These are phyloP conservation scores for Toxonevra muliebris DNA, from an alignment of 2,888 invertebrate species.

Conservation along the genomic window DNA sequence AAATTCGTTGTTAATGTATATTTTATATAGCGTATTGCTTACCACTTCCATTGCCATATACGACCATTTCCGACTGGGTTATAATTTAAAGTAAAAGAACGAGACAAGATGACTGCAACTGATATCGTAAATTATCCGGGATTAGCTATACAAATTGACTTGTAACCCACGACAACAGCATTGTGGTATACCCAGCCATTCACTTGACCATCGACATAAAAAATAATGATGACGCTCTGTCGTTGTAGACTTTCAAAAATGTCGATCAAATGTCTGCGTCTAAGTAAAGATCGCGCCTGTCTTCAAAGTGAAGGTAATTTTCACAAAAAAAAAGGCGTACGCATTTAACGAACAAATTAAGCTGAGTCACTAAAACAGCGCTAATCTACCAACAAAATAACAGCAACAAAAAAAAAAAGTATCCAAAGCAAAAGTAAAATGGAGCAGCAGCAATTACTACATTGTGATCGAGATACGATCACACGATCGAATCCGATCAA, in stretches of 20 bases:
- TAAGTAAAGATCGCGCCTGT: conserved; percentile 2
- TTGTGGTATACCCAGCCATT: not conserved
- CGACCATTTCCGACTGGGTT: too few relatives aligned
- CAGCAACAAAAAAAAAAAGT: not conserved
- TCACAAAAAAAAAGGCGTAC: conserved; percentile 4
- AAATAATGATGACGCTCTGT: not conserved
- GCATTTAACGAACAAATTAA: not conserved
- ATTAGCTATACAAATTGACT: conserved; percentile 47
- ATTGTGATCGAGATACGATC: not conserved
- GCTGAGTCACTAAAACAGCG: conserved; percentile 24
- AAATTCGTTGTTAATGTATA: too few relatives aligned
- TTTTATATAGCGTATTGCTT: too few relatives aligned
- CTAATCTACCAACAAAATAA: not conserved
- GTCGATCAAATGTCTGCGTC: conserved; percentile 17
- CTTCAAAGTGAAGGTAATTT: conserved; percentile 13
- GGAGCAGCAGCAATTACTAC: not conserved
- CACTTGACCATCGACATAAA: not conserved
- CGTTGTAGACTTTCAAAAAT: conserved; percentile 10
- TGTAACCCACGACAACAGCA: conserved; percentile 27
- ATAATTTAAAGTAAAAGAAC: conserved; percentile 13
- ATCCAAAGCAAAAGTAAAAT: not conserved
- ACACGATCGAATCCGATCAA: not conserved
- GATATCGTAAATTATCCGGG: conserved; percentile 47
- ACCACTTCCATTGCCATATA: too few relatives aligned
- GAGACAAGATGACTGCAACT: conserved; percentile 46